These are phyloP conservation scores for Perodicticus potto DNA, from an alignment of 2,797 vertebrate genomes.

Conservation along the genomic window DNA sequence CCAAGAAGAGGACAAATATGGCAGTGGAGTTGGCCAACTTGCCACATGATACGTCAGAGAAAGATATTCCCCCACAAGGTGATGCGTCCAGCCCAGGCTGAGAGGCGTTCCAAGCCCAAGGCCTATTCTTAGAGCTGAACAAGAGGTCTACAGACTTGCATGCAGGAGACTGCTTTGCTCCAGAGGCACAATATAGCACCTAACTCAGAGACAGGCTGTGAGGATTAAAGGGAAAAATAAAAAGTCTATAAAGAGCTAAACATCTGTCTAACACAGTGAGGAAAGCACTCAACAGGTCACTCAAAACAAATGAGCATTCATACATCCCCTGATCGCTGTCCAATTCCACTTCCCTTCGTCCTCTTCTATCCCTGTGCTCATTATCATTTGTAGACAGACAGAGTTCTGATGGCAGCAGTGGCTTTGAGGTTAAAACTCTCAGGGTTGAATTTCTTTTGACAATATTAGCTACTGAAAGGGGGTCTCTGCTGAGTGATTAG, in stretches of 20 bases:
- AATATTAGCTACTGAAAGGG: background rate
- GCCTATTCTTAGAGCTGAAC: background rate
- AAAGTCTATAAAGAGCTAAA: background rate
- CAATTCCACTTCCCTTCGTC: background rate
- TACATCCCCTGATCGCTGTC: background rate
- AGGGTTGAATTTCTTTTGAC: background rate
- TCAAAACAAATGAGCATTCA: background rate
- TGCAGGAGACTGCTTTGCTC: background rate
- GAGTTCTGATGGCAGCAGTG: background rate
- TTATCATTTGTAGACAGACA: background rate
- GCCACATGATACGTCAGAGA: background rate
- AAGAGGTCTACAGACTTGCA: background rate
- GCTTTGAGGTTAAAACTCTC: background rate
- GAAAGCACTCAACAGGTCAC: background rate
- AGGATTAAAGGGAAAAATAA: background rate
- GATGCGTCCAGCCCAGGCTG: background rate
- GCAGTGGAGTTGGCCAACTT: background rate
- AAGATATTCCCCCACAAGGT: background rate
- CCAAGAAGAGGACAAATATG: background rate
- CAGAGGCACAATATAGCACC: background rate
- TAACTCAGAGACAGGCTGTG: background rate
- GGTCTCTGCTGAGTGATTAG: accelerated
- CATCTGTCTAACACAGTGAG: background rate
- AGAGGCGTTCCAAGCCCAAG: background rate
- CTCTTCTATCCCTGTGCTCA: background rate